These are phyloP conservation scores for Lutjanus erythropterus DNA, from an alignment of 2,113 vertebrate genomes.

Conservation along the genomic window DNA sequence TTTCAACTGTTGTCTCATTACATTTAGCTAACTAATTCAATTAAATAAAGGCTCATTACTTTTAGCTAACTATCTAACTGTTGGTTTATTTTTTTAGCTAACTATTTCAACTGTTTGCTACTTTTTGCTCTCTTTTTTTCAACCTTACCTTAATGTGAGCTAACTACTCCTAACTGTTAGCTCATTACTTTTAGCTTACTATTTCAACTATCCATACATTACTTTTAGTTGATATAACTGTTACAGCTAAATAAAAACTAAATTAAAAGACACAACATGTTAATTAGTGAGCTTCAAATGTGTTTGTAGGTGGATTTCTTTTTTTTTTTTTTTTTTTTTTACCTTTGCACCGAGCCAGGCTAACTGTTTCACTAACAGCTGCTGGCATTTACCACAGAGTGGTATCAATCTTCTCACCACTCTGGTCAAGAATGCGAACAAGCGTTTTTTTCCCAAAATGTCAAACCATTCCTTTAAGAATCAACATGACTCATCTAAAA, in stretches of 20 bases:
- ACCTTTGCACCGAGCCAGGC: not conserved
- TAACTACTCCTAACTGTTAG: too few species aligned
- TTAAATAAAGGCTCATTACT: too few species aligned
- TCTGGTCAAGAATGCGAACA: not conserved
- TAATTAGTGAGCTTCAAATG: slow-evolving; percentile 2
- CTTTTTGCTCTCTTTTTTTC: not conserved
- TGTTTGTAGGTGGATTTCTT: not conserved
- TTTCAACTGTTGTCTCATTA: not conserved
- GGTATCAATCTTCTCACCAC: not conserved
- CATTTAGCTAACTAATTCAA: not conserved
- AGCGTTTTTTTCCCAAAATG: slow-evolving; percentile 11
- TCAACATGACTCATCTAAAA: not conserved
- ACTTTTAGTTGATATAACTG: too few species aligned
- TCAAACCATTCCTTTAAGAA: slow-evolving; percentile 18
- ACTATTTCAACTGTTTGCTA: not conserved
- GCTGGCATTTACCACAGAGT: not conserved
- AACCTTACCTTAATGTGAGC: too few species aligned
- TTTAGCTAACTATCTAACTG: not conserved
- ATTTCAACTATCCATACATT: not conserved
- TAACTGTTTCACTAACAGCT: not conserved
- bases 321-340: not conserved
- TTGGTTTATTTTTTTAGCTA: not conserved
- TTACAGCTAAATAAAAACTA: too few species aligned
- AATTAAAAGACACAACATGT: not conserved
- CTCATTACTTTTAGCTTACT: not conserved